Conservation (phyloP, 1,140 invertebrate genomes). For the Achroia grisella region DNA sequence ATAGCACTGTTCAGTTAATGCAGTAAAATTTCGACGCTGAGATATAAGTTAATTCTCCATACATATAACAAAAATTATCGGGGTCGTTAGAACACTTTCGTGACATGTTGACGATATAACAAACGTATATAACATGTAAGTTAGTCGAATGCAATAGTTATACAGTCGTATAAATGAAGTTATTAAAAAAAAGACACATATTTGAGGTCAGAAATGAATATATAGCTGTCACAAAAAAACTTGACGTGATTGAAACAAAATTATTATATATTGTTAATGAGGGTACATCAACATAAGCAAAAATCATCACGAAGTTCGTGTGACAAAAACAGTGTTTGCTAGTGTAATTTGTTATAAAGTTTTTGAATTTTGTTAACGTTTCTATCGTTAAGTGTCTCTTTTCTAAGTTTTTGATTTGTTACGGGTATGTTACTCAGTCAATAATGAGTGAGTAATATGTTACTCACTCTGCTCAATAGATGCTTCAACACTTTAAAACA, state of each 20-base stretch:
- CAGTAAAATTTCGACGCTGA: constrained; percentile 4
- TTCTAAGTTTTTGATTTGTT: too few relatives aligned
- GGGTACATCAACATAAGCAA: too few relatives aligned
- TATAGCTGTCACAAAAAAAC: constrained; percentile 6
- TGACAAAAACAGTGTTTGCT: too few relatives aligned
- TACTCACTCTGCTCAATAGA: too few relatives aligned
- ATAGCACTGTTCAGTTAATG: not conserved
- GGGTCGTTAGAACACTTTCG: constrained; percentile 3
- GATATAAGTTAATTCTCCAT: constrained; percentile 3
- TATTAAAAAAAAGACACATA: constrained; percentile 5
- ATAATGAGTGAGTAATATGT: too few relatives aligned
- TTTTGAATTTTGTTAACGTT: too few relatives aligned
- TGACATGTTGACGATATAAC: constrained; percentile 4
- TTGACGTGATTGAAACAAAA: constrained; percentile 6
- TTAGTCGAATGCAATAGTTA: constrained; percentile 7
- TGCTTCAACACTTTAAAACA: too few relatives aligned
- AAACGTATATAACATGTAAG: constrained; percentile 4
- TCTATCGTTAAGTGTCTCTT: too few relatives aligned
- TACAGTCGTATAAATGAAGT: constrained; percentile 6
- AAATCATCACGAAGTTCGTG: too few relatives aligned
- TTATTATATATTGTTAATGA: too few relatives aligned
- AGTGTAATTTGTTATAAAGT: too few relatives aligned
- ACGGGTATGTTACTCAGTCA: too few relatives aligned
- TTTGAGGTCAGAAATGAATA: constrained; percentile 2
- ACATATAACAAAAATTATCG: constrained; percentile 2